Evolutionary conservation across 2,888 invertebrate genomes (phyloP), one percentile per base, ranked within the genome.

Genomic region (Pristionchus mayeri): DNA sequence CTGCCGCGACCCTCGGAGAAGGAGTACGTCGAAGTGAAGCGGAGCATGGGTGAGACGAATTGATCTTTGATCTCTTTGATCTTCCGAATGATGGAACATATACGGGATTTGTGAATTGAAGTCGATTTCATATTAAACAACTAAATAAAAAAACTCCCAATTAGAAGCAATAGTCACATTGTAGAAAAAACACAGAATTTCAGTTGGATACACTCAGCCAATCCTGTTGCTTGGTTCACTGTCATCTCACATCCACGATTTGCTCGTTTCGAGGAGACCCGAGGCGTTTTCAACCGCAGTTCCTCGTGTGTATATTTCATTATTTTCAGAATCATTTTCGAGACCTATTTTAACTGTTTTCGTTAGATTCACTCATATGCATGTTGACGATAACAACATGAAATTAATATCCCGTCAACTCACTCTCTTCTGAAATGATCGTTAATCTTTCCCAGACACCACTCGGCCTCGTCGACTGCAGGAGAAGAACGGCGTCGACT

Each of bases 161-260:
- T n/a, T 6, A 54, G 21, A 54, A n/a, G n/a, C n/a, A n/a, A n/a
- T n/a, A n/a, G n/a, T n/a, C n/a, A n/a, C n/a, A n/a, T n/a, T n/a
- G n/a, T 54, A 21, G 4, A 54, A 54, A 13, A 4, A 18, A n/a
- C n/a, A 16, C 54, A 54, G 21, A 6, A 6, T 30, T 82, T 11
- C 81, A 82, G 81, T 82, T 21, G 81, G 81, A 0, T 82, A 82
- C 48, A 63, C 48, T 34, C 81, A 82, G 48, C 81, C 81, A 11
- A 11, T 82, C 21, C 63, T 82, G 6, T 27, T 82, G 13, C n/a
- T 82, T 21, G 81, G 81, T 18, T 63, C 63, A 2, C 63, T 82
- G 0, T 82, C 81, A 11, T 82, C 81, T 1, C 81, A 82, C 48
- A 63, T 82, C 3, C 81, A 82, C 3, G 81, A 82, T 48, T 30